Percentiles rank a stretch among this genome's conserved stretches.
phyloP scores from a whole-genome alignment of 2,888 invertebrate genomes.

The Drosophila atroscutellata region DNA sequence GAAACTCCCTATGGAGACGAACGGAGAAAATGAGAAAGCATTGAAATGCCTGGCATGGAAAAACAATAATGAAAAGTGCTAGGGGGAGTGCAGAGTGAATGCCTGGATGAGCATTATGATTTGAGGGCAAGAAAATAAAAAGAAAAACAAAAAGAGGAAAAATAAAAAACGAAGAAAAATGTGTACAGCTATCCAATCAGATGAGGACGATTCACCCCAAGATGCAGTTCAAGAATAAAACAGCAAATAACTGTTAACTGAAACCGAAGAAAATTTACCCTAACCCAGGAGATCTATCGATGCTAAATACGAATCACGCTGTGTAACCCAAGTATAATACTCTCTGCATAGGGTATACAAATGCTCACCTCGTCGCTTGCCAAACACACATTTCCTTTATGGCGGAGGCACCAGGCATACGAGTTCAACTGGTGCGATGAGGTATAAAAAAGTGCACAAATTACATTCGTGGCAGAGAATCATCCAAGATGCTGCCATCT shows the following conservation, averaged over 20 bases:
- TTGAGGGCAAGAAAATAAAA: conserved; percentile 13
- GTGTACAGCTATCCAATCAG: not conserved
- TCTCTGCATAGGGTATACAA: conserved; percentile 13
- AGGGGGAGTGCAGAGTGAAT: conserved; percentile 27
- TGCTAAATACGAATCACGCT: not conserved
- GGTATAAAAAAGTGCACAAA: conserved; percentile 1
- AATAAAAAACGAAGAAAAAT: not conserved
- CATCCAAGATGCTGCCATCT: conserved; percentile 11
- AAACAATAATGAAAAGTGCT: conserved; percentile 71
- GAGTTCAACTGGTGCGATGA: conserved; percentile 24
- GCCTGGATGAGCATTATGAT: conserved; percentile 39
- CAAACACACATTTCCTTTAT: conserved; percentile 47
- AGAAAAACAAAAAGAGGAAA: not conserved
- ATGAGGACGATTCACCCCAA: not conserved
- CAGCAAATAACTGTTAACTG: not conserved
- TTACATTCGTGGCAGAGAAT: not conserved
- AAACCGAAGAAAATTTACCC: not conserved
- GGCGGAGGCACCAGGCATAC: conserved; percentile 27
- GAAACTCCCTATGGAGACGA: conserved; percentile 26
- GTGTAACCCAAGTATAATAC: not conserved
- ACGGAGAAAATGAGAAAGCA: conserved; percentile 22
- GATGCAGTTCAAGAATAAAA: not conserved
- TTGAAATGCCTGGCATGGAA: conserved; percentile 40
- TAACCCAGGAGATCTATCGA: not conserved
- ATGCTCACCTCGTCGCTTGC: conserved; percentile 42